Conservation (phyloP, 2,888 invertebrate species). For the Stomorhina lunata region DNA sequence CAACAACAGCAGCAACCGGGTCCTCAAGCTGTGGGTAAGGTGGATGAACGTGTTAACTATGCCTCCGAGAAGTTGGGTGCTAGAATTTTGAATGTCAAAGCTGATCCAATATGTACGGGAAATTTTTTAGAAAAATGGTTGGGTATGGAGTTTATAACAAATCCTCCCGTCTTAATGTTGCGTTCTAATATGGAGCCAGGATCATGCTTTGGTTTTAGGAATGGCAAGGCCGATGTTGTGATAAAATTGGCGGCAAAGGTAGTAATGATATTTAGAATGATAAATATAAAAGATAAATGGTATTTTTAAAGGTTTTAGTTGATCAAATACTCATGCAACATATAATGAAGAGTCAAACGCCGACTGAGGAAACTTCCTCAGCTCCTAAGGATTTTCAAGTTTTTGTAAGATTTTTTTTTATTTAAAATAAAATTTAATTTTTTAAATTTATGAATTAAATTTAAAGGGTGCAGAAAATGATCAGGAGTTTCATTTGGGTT, state of each 20-base stretch:
- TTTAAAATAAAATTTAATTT: background rate
- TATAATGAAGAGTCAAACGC: constrained; percentile 70
- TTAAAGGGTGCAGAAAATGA: constrained; percentile 66
- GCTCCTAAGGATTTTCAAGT: constrained; percentile 74
- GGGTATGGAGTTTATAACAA: constrained; percentile 70
- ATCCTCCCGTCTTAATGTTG: constrained; percentile 73
- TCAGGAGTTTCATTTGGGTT: constrained; percentile 65
- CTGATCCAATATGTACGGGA: constrained; percentile 67
- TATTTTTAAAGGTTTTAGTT: constrained; percentile 65
- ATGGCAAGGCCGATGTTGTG: constrained; percentile 68
- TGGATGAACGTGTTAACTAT: constrained; percentile 69
- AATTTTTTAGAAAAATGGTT: constrained; percentile 68
- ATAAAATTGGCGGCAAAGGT: constrained; percentile 69
- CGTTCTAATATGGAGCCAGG: constrained; percentile 70
- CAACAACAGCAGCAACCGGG: rapidly evolving
- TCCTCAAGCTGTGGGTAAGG: background rate
- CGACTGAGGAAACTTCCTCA: constrained; percentile 68
- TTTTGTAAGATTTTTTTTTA: constrained; percentile 66
- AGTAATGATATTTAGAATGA: no score
- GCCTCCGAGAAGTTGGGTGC: constrained; percentile 74
- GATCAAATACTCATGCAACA: constrained; percentile 71
- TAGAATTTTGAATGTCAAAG: constrained; percentile 66
- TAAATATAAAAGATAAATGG: no score
- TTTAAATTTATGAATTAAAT: background rate
- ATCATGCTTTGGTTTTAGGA: constrained; percentile 71